Evolutionary conservation across 2,113 vertebrate species (phyloP).

Genomic region (Rutilus rutilus): DNA sequence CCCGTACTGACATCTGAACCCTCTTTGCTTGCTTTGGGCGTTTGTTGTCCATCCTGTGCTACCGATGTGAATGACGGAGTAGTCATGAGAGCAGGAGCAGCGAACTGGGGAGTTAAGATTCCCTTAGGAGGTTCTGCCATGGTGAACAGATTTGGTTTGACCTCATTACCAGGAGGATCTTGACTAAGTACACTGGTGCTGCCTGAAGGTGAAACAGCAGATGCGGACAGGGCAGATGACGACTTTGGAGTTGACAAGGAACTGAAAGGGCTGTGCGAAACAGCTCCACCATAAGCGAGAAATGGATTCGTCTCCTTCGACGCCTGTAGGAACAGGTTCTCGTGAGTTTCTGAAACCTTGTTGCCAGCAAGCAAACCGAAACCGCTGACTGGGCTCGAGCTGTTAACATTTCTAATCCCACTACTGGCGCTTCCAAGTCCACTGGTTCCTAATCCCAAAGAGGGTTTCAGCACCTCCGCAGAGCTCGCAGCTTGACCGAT

Average conservation of each 20-base stretch:
- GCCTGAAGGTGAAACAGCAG: slow-evolving; percentile 64
- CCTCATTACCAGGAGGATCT: slow-evolving; percentile 74
- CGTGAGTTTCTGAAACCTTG: slow-evolving; percentile 83
- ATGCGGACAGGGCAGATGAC: slow-evolving; percentile 71
- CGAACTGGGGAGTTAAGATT: slow-evolving; percentile 80
- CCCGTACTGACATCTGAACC: slow-evolving; percentile 68
- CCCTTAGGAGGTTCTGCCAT: slow-evolving; percentile 90
- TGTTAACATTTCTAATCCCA: slow-evolving; percentile 63
- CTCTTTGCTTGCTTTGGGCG: slow-evolving; percentile 82
- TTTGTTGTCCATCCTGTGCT: slow-evolving; percentile 73
- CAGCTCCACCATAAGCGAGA: slow-evolving; percentile 88
- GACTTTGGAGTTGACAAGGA: slow-evolving; percentile 68
- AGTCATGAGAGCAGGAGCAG: slow-evolving; percentile 77
- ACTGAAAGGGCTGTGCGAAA: slow-evolving; percentile 85
- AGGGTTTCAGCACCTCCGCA: slow-evolving; percentile 59
- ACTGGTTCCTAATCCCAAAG: slow-evolving; percentile 58
- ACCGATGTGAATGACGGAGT: slow-evolving; percentile 74
- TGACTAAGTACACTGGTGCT: slow-evolving; percentile 60
- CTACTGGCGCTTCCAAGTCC: slow-evolving; percentile 50
- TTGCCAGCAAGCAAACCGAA: slow-evolving; percentile 67
- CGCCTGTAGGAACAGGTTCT: slow-evolving; percentile 95
- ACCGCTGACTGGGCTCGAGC: slow-evolving; percentile 61
- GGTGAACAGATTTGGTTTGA: slow-evolving; percentile 86
- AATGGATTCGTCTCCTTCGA: slow-evolving; percentile 96
- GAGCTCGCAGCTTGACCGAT: slow-evolving; percentile 63